Conservation (phyloP, 1,140 invertebrate genomes). For the Whitmania pigra region DNA sequence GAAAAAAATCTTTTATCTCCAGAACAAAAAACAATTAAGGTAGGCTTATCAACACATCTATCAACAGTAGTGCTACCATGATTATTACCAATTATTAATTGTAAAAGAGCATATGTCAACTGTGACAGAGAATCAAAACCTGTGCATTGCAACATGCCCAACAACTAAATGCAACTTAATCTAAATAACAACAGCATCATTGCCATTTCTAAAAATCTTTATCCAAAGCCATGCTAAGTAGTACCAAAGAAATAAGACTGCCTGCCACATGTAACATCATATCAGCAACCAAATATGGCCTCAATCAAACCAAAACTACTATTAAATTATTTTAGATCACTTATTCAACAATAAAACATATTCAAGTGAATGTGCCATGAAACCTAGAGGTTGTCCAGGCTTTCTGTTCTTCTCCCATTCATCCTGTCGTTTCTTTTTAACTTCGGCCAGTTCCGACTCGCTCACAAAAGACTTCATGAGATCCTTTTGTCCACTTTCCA, state of each 20-base stretch:
- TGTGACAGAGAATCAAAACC: background rate
- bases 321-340: too few species aligned
- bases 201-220: too few species aligned
- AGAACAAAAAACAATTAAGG: background rate
- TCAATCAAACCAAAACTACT: background rate
- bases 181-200: too few species aligned
- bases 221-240: too few species aligned
- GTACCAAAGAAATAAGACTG: too few species aligned
- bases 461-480: background rate
- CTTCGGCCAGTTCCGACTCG: background rate
- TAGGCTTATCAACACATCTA: background rate
- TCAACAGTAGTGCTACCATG: background rate
- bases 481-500: slow-evolving; percentile 1
- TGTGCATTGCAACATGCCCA: background rate
- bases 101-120: background rate
- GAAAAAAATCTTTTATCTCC: background rate
- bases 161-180: too few species aligned
- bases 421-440: slow-evolving; percentile 1
- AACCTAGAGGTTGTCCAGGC: background rate
- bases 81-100: background rate
- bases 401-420: slow-evolving; percentile 6
- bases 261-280: too few species aligned
- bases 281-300: background rate
- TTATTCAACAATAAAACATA: too few species aligned
- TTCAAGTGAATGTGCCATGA: too few species aligned